These are phyloP conservation scores for Macrosiphum euphorbiae DNA, from an alignment of 2,888 invertebrate genomes.

Conservation along the genomic window DNA sequence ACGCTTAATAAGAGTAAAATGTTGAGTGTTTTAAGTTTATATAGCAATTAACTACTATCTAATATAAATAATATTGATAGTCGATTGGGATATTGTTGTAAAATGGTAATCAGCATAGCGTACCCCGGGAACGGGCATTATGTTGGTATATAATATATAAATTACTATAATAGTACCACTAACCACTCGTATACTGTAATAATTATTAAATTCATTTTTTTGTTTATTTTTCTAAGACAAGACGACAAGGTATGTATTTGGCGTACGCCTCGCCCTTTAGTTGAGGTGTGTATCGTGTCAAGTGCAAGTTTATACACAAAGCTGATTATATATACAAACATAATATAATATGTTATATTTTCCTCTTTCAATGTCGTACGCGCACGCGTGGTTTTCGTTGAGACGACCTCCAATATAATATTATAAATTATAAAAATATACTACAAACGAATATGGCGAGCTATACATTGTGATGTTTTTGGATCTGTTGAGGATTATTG, in stretches of 20 bases:
- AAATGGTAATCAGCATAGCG: neutral
- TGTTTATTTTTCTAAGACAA: neutral
- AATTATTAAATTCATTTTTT: neutral
- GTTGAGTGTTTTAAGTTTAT: neutral
- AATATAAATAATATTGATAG: neutral
- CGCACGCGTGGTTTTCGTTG: neutral
- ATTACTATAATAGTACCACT: too few relatives aligned
- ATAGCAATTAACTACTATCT: neutral
- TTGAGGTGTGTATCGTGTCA: neutral
- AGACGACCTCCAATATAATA: conserved; percentile 33
- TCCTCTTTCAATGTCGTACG: neutral
- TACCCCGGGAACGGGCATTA: neutral
- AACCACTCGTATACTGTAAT: neutral
- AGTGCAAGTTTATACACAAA: neutral
- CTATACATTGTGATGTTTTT: conserved; percentile 6
- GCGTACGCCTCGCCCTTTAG: neutral
- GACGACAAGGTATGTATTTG: neutral
- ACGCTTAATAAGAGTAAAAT: neutral
- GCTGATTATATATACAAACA: neutral
- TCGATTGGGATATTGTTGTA: neutral
- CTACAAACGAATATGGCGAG: neutral
- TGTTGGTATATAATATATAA: neutral
- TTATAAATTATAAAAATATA: neutral
- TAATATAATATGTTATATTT: conserved; percentile 6
- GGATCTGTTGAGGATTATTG: neutral